Percentiles rank a stretch among this genome's conserved stretches.
Evolutionary conservation across 2,797 vertebrate genomes (phyloP).

Genomic region (Sebastes variabilis): DNA sequence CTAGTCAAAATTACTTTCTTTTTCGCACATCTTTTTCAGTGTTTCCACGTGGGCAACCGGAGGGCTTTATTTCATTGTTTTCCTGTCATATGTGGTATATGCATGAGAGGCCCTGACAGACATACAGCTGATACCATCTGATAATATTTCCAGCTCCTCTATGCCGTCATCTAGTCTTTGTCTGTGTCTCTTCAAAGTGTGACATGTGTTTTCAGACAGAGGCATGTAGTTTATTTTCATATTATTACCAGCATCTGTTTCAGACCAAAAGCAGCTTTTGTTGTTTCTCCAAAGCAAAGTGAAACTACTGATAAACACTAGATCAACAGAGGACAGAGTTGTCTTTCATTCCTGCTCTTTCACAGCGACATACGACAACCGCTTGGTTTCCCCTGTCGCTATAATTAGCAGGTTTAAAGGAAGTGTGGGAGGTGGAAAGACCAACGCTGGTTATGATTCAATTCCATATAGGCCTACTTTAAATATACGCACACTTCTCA

Average conservation of each 20-base stretch:
- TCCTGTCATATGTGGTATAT: slow-evolving; percentile 64
- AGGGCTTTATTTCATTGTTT: slow-evolving; percentile 31
- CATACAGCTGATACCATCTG: slow-evolving; percentile 63
- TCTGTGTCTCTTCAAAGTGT: neutral
- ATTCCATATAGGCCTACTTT: slow-evolving; percentile 44
- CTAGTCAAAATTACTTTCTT: slow-evolving; percentile 11
- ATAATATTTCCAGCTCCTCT: slow-evolving; percentile 43
- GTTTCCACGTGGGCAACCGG: slow-evolving; percentile 67
- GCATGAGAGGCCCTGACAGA: slow-evolving; percentile 33
- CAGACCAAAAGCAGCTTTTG: neutral
- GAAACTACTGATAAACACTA: neutral
- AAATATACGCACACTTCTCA: slow-evolving; percentile 21
- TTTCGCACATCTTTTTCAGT: neutral
- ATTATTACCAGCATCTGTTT: neutral
- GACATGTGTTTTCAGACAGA: slow-evolving; percentile 22
- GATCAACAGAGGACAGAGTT: neutral
- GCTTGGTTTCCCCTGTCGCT: slow-evolving; percentile 50
- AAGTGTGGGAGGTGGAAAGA: slow-evolving; percentile 67
- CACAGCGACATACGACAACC: neutral
- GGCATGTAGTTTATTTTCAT: neutral
- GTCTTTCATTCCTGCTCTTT: slow-evolving; percentile 20
- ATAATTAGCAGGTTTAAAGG: slow-evolving; percentile 71
- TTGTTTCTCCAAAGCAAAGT: neutral
- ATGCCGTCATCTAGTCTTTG: slow-evolving; percentile 21
- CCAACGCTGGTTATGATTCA: slow-evolving; percentile 39